phyloP scores from a whole-genome alignment of 92 coral and sea anemone species.

The Epizoanthus illoricatus region DNA sequence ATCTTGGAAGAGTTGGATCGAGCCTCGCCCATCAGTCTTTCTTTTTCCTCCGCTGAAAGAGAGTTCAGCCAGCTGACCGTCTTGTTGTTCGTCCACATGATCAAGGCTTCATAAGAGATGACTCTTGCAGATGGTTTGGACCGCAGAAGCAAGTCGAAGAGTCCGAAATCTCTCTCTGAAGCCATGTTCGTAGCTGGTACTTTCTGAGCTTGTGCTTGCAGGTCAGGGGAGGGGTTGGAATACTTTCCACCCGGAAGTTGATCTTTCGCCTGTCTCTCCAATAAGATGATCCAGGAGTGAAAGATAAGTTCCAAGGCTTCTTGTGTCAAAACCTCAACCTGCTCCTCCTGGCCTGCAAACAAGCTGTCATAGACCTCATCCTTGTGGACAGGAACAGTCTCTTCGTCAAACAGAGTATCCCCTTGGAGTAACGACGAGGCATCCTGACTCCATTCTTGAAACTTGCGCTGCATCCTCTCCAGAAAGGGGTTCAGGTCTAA shows the following conservation, averaged over 20 bases:
- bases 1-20: constrained; percentile 5
- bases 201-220: constrained; percentile 46
- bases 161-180: constrained; percentile 48
- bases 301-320: constrained; percentile 50
- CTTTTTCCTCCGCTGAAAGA: constrained; percentile 40
- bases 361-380: constrained; percentile 40
- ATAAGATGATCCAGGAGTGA: constrained; percentile 43
- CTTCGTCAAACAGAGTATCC: constrained; percentile 45
- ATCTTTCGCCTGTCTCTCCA: constrained; percentile 27
- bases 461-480: constrained; percentile 41
- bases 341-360: constrained; percentile 38
- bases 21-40: constrained; percentile 28
- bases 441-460: constrained; percentile 48
- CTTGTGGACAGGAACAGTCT: constrained; percentile 40
- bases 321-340: constrained; percentile 45
- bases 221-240: constrained; percentile 38
- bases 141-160: constrained; percentile 32
- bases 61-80: constrained; percentile 43
- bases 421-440: constrained; percentile 46
- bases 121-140: constrained; percentile 49
- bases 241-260: constrained; percentile 49
- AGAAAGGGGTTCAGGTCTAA: constrained; percentile 44
- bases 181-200: constrained; percentile 50
- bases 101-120: constrained; percentile 45
- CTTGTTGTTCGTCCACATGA: constrained; percentile 54